Evolutionary conservation across 1,140 invertebrate species (phyloP), one percentile per base, ranked within the genome.

Genomic region (Himalopsyche phryganea): DNA sequence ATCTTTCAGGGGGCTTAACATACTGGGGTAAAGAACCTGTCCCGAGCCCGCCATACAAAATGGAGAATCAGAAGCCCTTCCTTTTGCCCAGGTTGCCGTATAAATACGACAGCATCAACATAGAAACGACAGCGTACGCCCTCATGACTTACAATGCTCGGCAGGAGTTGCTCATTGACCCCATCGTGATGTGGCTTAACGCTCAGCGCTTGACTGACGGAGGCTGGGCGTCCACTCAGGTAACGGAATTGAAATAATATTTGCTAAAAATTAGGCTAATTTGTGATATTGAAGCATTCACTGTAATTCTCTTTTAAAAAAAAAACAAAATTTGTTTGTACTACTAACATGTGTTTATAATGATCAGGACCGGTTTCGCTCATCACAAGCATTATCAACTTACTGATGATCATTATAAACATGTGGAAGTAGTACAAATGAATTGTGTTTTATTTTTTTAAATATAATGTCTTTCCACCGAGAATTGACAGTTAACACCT

Each of bases 191-290:
- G 67, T 98, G 95, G 95, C 74, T 98, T 5, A 96, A 96, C 71
- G 82, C 89, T 0, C 94, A 97, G 69, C 80, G 95, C 45, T 79
- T 96, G 0, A 87, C 87, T n/a, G 90, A 96, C 66, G 91, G 91
- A 33, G 95, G 94, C 0, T 96, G 94, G 92, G 91, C 92, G 0
- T 96, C 93, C 0, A 96, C 94, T 3, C 92, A 95, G 75, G 86
- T 84, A 64, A 35, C 50, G n/a, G n/a, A n/a, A n/a, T n/a, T n/a
- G 19, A 35, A 7, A 7, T 7, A 35, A 35, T 35, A 35, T 35
- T 35, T 35, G n/a, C 33, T 35, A 6, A 35, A 6, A 35, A 35
- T 7, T 35, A 35, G 6, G n/a, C 33, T 7, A n/a, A 35, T 7
- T 35, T 35, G n/a, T 35, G 33, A 35, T 6, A 35, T n/a, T 35